A percentile compares a stretch with the other conserved stretches of the same genome.
phyloP scores from a whole-genome alignment of 64 coral and sea anemone species.

The Actinia equina region DNA sequence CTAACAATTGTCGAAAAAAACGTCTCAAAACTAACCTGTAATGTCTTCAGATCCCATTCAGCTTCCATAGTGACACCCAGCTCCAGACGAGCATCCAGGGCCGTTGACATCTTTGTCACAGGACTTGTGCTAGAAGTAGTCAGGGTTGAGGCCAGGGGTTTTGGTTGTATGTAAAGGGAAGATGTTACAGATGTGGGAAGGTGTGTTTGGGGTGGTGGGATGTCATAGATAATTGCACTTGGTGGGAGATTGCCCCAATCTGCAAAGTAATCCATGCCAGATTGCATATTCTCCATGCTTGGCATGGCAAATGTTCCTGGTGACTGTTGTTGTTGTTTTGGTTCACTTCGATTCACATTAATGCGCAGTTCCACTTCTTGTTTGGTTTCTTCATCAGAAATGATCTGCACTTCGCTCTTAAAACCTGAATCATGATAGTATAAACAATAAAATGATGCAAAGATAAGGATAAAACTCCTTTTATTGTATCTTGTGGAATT shows the following conservation, averaged over 20 bases:
- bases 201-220: background rate
- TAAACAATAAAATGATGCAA: background rate
- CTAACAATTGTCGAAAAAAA: too few relatives aligned
- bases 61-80: conserved; percentile 72
- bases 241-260: background rate
- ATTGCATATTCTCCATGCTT: background rate
- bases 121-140: background rate
- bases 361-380: background rate
- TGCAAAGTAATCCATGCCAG: background rate
- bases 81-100: conserved; percentile 56
- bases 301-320: background rate
- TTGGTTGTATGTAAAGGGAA: background rate
- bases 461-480: background rate
- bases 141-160: background rate
- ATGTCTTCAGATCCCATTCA: conserved; percentile 62
- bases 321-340: background rate
- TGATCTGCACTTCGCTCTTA: background rate
- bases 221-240: background rate
- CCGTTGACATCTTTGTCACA: conserved; percentile 41
- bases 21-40: conserved; percentile 9
- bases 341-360: background rate
- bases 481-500: too few relatives aligned
- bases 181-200: conserved; percentile 6
- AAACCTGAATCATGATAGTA: background rate
- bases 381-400: background rate